phyloP scores from a whole-genome alignment of 2,113 vertebrate genomes.

The Sakesphorus luctuosus region DNA sequence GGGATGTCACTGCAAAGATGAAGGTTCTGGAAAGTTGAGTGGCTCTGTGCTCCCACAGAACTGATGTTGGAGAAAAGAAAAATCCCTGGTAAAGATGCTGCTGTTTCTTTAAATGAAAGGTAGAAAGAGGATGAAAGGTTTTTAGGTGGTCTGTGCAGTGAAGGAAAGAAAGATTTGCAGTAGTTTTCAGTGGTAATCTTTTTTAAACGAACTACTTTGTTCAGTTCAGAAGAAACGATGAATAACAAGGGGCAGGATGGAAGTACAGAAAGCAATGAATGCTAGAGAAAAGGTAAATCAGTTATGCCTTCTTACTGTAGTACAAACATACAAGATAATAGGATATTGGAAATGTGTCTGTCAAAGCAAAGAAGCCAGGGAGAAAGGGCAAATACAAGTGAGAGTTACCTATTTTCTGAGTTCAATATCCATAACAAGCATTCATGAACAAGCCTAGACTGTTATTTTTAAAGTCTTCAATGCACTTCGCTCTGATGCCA shows the following conservation, averaged over 20 bases:
- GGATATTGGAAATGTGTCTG: slow-evolving; percentile 26
- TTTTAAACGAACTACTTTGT: neutral
- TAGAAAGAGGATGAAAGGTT: neutral
- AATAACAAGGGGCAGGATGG: neutral
- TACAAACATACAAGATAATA: slow-evolving; percentile 24
- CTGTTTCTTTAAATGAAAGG: neutral
- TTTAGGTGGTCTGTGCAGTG: neutral
- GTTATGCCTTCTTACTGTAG: slow-evolving; percentile 35
- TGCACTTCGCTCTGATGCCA: neutral
- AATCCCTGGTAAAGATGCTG: neutral
- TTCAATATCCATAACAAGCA: neutral
- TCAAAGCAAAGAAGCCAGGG: slow-evolving; percentile 27
- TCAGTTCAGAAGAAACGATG: slow-evolving; percentile 11
- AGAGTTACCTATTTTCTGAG: neutral
- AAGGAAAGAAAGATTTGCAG: neutral
- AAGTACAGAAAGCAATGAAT: slow-evolving; percentile 15
- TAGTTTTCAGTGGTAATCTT: neutral
- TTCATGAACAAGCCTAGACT: neutral
- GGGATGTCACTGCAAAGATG: neutral
- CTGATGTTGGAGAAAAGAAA: neutral
- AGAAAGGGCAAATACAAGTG: slow-evolving; percentile 8
- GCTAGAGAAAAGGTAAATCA: neutral
- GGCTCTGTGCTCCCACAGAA: neutral
- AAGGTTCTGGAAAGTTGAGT: neutral
- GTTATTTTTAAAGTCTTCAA: slow-evolving; percentile 3